Base-by-base conservation (phyloP, 2,888 invertebrate genomes). In the Meta bourneti region DNA sequence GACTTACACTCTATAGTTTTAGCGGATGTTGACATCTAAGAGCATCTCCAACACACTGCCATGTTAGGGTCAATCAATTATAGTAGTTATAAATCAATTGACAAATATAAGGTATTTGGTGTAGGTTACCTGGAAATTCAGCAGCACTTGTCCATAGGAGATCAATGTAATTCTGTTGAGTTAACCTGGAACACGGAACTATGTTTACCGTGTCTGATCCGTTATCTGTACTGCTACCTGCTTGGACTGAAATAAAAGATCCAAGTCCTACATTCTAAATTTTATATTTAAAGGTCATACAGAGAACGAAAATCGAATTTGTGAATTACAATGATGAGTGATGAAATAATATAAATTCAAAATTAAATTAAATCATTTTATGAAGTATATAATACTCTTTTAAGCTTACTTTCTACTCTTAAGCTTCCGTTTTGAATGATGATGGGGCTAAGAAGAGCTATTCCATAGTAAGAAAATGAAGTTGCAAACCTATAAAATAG, bases 371-470 rank as follows among this genome's bases (percentile, higher is more conserved):
- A 34, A 34, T 34, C 1, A 34, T 34, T 34, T 34, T 34, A 34
- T 34, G 1, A 34, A 34, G 34, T 34, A 34, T 4, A 34, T 34
- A 34, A 4, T 34, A 34, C 34, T 34, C 4, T 34, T 34, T 34
- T 34, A 34, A 8, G 13, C 70, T 81, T 85, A 52, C 72, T 51
- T 72, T n/a, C 61, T 9, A 9, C 13, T 34, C 11, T 51, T 5
- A 82, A n/a, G 11, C 11, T 54, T 69, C 89, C 89, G 16, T 81
- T 19, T 52, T 78, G 13, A 19, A 74, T 48, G 19, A 74, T 74
- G 20, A 74, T 48, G 9, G 74, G 74, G 20, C 7, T 74, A 20
- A 74, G 11, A 34, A 74, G 74, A 20, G 20, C 34, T 19, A 74
- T 48, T 13, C 74, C 74, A 74, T 74, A 74, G 19, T 74, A 74